Evolutionary conservation across 1,140 invertebrate genomes (phyloP).

Genomic region (Bicyclus anynana): DNA sequence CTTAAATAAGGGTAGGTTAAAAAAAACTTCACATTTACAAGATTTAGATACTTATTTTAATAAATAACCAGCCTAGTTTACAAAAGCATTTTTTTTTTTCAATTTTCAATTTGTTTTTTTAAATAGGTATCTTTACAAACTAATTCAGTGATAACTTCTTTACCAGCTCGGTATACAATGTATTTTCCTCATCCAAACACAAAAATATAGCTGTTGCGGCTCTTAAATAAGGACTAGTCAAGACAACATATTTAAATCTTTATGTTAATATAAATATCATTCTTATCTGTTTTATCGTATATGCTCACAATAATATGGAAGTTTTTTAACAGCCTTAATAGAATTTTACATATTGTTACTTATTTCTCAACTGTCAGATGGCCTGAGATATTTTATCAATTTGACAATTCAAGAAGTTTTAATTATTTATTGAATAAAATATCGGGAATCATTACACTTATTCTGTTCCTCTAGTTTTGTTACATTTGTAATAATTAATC

Average conservation of each 20-base stretch:
- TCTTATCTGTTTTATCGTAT: background rate
- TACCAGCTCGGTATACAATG: slow-evolving; percentile 17
- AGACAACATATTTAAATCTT: slow-evolving; percentile 7
- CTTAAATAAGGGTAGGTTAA: slow-evolving; percentile 15
- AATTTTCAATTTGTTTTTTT: slow-evolving; percentile 41
- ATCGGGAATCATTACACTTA: too few species aligned
- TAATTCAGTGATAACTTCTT: slow-evolving; percentile 21
- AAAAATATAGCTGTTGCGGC: slow-evolving; percentile 33
- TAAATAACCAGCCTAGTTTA: slow-evolving; percentile 71
- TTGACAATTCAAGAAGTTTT: too few species aligned
- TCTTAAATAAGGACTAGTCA: slow-evolving; percentile 60
- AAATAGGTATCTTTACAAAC: slow-evolving; percentile 44
- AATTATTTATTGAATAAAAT: too few species aligned
- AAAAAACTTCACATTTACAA: slow-evolving; percentile 44
- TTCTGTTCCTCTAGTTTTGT: too few species aligned
- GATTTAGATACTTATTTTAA: slow-evolving; percentile 61
- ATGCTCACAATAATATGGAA: background rate
- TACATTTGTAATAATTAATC: too few species aligned
- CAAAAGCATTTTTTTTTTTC: slow-evolving; percentile 66
- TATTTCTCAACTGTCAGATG: too few species aligned
- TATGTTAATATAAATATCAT: slow-evolving; percentile 9
- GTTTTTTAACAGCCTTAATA: background rate
- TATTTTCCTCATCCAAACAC: slow-evolving; percentile 24
- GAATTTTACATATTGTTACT: background rate
- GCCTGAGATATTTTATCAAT: too few species aligned